Base-by-base conservation (phyloP, 2,113 vertebrate species). In the Synchiropus splendidus region DNA sequence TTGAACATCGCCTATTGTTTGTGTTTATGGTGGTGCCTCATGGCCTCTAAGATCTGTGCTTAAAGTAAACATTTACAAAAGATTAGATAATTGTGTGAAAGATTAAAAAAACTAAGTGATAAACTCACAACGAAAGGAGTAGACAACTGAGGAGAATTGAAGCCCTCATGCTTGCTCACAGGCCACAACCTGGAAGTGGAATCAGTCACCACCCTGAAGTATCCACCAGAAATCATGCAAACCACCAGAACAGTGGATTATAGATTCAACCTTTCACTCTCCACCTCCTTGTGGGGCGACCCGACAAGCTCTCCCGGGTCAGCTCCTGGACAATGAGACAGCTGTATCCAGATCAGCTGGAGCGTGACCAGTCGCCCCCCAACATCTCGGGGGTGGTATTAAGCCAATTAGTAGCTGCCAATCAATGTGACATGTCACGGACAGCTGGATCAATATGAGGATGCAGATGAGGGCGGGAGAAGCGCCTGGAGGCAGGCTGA, bases 351-450 rank as follows among this genome's bases (percentile, higher is more conserved):
- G 74, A 74, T 70, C 67, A 66, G 52, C 57, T 60, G 12, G 13
- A 48, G 46, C 30, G 15, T 31, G 60, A 31, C 59, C 36, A 67
- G 58, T 46, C 42, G 55, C 39, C 60, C 62, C 60, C 40, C 3
- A 32, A n/a, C 31, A 17, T 27, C 21, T 27, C 31, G 32, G 48
- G 59, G 71, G 58, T 50, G 58, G 67, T 65, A 68, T 79, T 78
- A 81, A 60, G 67, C 72, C 72, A 81, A 81, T 79, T 79, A 79
- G 70, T 47, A 65, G 54, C 67, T 63, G 79, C 50, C 79, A 75
- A 67, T 81, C 79, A 77, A 21, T 1, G 2, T 48, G 70, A 67
- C 57, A 55, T 67, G 58, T 64, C 60, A 55, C 36, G 45, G 62
- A 71, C 60, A 61, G 60, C 53, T 52, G 11, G 63, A 77, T 77